phyloP scores from a whole-genome alignment of 1,140 invertebrate genomes.

The Drosophila ambigua region DNA sequence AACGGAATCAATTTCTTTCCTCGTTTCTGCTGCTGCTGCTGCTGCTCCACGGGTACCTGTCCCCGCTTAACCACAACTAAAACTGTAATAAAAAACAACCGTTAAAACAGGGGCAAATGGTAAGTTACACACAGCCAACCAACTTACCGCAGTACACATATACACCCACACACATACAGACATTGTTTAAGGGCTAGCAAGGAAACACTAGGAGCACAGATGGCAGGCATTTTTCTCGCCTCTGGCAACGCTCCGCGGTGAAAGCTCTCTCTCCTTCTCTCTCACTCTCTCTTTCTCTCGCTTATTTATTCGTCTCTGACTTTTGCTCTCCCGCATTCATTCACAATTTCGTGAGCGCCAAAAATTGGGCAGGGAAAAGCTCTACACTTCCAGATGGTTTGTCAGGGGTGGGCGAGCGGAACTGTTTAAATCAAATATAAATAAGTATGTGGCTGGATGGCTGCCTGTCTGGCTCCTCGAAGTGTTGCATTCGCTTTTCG shows the following conservation, averaged over 20 bases:
- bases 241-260: no score
- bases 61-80: constrained; percentile 29
- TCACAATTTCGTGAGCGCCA: constrained; percentile 71
- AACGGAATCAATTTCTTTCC: constrained; percentile 53
- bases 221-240: no score
- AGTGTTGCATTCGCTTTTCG: constrained; percentile 65
- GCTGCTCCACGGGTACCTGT: constrained; percentile 26
- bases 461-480: constrained; percentile 37
- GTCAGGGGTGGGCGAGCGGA: constrained; percentile 13
- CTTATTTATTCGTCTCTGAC: not conserved
- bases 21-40: constrained; percentile 25
- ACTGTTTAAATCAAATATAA: constrained; percentile 71
- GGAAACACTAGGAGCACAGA: constrained; percentile 9
- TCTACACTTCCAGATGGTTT: constrained; percentile 15
- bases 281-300: constrained; percentile 6
- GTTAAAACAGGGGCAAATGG: constrained; percentile 76
- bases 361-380: constrained; percentile 53
- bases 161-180: no score
- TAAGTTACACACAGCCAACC: constrained; percentile 44
- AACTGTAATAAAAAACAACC: constrained; percentile 39
- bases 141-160: no score
- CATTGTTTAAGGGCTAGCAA: no score
- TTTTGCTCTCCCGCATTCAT: constrained; percentile 49
- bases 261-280: constrained; percentile 6
- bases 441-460: constrained; percentile 43